phyloP scores from a whole-genome alignment of 53 echinoderm and acorn worm species.

The Astropecten irregularis region DNA sequence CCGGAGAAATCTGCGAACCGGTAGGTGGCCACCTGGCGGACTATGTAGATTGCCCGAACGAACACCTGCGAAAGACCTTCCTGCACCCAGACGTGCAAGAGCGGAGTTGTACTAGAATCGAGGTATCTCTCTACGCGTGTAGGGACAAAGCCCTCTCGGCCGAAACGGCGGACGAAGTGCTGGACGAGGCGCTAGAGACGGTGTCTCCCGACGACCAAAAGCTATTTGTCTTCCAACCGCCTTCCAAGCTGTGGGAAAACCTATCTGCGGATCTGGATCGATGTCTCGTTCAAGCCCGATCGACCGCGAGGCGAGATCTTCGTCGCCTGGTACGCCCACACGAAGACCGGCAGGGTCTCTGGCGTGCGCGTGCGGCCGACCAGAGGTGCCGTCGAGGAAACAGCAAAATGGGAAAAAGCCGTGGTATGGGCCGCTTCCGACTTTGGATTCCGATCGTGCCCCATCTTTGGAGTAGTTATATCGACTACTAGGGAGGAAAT shows the following conservation, averaged over 20 bases:
- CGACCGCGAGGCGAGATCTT: not conserved
- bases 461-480: conserved; percentile 7
- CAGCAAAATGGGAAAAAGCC: not conserved
- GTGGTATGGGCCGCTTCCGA: not conserved
- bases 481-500: not conserved
- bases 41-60: conserved; percentile 3
- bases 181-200: not conserved
- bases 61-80: not conserved
- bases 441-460: conserved; percentile 9
- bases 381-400: not conserved
- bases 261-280: not conserved
- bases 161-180: not conserved
- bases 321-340: not conserved
- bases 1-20: not conserved
- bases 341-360: not conserved
- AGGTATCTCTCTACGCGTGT: conserved; percentile 20
- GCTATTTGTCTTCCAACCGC: conserved; percentile 1
- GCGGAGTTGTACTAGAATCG: not conserved
- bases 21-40: conserved; percentile 29
- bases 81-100: conserved; percentile 1
- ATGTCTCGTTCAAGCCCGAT: not conserved
- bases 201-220: not conserved
- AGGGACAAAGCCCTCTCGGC: not conserved
- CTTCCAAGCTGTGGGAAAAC: not conserved
- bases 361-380: not conserved